Base-by-base conservation (phyloP, 2,113 vertebrate species). In the Emydocephalus ijimae region DNA sequence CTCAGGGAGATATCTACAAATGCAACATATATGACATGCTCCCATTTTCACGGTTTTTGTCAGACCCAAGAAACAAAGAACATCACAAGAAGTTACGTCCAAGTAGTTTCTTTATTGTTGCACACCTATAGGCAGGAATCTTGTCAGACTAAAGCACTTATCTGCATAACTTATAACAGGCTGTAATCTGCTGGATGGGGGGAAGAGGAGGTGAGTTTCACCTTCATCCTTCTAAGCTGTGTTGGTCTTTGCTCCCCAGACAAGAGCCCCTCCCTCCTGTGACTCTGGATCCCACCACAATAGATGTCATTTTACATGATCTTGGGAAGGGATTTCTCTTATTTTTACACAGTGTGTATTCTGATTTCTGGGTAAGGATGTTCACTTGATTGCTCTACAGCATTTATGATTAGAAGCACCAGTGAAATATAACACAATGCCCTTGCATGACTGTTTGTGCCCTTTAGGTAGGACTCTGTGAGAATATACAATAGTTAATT, bases 401-500 rank as follows among this genome's bases (percentile, higher is more conserved):
- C 88, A 89, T 90, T 92, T 96, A 92, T 94, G 93, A 94, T 94
- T 93, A 96, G 74, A 92, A 94, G 94, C 95, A 94, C 1, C 2
- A 1, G 61, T 43, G 90, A 87, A 95, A 95, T 91, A 94, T 94
- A 96, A 94, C 87, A 91, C 43, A 92, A 34, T 69, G 54, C 69
- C 86, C 91, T 94, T 55, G 90, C 89, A 95, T 92, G 93, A 96
- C 93, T 96, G 95, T 95, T 96, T 95, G 92, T 90, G 23, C 86
- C 95, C 92, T 93, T 92, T 93, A 93, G 96, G 95, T 92, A 96
- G 92, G 96, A 93, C 94, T 94, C 95, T 23, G 74, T 95, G 95
- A 96, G 96, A 95, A 94, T 95, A 94, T 95, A 94, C 95, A 93
- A 96, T 94, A 94, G 96, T 96, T 98, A 97, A 97, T 97, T 97